Evolutionary conservation across 2,113 vertebrate species (phyloP).

Genomic region (Pedetes capensis): DNA sequence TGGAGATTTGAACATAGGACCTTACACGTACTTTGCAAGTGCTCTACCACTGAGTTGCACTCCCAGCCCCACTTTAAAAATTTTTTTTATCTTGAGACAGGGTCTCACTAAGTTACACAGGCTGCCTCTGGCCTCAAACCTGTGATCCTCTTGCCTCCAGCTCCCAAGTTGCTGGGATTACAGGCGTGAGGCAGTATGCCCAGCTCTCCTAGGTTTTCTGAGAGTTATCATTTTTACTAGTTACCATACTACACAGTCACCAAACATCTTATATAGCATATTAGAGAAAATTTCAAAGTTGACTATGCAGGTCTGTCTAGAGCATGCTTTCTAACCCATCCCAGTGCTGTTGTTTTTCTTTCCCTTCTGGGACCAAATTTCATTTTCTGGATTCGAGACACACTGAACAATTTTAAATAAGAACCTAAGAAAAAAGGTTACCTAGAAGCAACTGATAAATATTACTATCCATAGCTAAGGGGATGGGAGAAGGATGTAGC

Average conservation of each 20-base stretch:
- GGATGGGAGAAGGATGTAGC: no score
- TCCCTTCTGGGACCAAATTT: neutral
- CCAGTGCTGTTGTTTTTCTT: neutral
- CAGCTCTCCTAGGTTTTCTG: conserved; percentile 31
- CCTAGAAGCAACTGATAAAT: conserved; percentile 15
- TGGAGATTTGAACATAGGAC: no score
- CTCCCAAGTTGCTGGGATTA: no score
- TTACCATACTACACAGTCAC: neutral
- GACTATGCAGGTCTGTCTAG: neutral
- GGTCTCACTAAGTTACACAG: no score
- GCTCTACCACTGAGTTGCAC: no score
- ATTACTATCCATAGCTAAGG: neutral
- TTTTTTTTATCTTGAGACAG: no score
- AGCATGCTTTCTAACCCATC: conserved; percentile 26
- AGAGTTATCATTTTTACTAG: neutral
- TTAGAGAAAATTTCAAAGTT: conserved; percentile 11
- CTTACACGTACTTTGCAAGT: no score
- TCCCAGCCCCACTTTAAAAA: no score
- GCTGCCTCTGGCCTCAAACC: no score
- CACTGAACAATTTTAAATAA: conserved; percentile 45
- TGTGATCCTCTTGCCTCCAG: no score
- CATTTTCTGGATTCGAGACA: conserved; percentile 48
- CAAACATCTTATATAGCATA: neutral
- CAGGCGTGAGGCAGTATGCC: no score
- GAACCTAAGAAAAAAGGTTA: conserved; percentile 40